Base-by-base conservation (phyloP, 2,113 vertebrate species). In the Pogona vitticeps region DNA sequence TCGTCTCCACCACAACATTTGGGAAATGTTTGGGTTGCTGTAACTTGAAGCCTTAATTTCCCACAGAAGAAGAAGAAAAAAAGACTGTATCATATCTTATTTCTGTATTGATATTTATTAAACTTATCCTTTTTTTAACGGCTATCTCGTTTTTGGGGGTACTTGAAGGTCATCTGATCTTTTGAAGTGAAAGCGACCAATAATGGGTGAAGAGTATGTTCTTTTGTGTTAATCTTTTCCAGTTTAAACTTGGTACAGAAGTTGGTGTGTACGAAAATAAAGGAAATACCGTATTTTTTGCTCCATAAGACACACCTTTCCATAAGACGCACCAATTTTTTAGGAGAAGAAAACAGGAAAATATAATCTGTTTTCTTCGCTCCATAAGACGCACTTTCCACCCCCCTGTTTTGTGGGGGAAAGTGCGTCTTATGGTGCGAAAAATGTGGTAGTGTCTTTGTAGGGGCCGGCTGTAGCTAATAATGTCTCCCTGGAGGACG, bases 71-170 rank as follows among this genome's bases (percentile, higher is more conserved):
- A 2, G 83, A 80, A 86, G 85, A 88, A 88, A 81, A 86, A 88
- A 88, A 81, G 89, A 93, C 88, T 92, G 88, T 94, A 91, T 85
- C 26, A n/a, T 90, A 80, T 91, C 80, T 82, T 94, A 33, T 91
- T 94, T 92, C 88, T 95, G 89, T 92, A 91, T 88, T 77, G 82
- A 88, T 91, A 80, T 88, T 84, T 68, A 95, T 94, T 94, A 93
- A 95, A 94, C 84, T 42, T 82, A 26, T 73, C 88, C 46, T 94
- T 95, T n/a, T 89, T 87, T 93, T 6, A 52, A 92, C 0, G 76
- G 33, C 59, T 90, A 33, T 86, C 15, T 52, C 0, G 1, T 86
- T 95, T 92, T 36, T 91, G 46, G 46, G 46, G 46, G 5, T 52
- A 3, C 33, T 86, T 83, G 68, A 52, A 63, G 26, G 33, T 86